These are phyloP conservation scores for Hemiscyllium ocellatum DNA, from an alignment of 2,113 vertebrate species.

Conservation along the genomic window DNA sequence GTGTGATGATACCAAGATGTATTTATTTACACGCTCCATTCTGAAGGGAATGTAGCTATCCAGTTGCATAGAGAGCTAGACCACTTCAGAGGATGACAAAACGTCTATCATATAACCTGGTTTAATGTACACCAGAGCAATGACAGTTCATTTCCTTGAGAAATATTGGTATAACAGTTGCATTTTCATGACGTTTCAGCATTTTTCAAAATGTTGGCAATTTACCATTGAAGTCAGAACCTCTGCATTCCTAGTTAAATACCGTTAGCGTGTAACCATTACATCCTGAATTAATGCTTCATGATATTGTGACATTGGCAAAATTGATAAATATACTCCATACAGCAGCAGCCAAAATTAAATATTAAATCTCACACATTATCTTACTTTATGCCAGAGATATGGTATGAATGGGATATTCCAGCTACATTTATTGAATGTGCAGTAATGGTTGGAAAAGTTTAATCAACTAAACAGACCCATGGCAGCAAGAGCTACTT, in stretches of 20 bases:
- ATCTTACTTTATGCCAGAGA: neutral
- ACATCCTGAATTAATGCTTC: neutral
- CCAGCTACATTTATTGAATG: neutral
- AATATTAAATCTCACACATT: neutral
- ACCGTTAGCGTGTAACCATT: neutral
- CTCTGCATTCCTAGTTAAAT: neutral
- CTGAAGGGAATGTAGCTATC: no score
- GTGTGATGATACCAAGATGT: no score
- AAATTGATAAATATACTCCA: neutral
- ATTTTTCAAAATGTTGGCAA: neutral
- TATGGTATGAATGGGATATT: neutral
- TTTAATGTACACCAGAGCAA: no score
- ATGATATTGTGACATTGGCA: neutral
- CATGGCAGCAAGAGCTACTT: neutral
- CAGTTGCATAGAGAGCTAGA: neutral
- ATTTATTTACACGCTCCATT: neutral
- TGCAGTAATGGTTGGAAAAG: neutral
- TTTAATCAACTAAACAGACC: neutral
- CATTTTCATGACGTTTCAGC: neutral
- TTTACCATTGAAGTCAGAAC: neutral
- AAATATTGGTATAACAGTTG: neutral
- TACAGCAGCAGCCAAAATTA: neutral
- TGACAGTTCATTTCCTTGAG: neutral
- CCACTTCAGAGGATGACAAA: neutral
- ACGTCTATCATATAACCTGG: neutral